Percentiles rank a stretch among this genome's conserved stretches.
Evolutionary conservation across 35 echinoderm and acorn worm genomes (phyloP).

Genomic region (Lytechinus variegatus): DNA sequence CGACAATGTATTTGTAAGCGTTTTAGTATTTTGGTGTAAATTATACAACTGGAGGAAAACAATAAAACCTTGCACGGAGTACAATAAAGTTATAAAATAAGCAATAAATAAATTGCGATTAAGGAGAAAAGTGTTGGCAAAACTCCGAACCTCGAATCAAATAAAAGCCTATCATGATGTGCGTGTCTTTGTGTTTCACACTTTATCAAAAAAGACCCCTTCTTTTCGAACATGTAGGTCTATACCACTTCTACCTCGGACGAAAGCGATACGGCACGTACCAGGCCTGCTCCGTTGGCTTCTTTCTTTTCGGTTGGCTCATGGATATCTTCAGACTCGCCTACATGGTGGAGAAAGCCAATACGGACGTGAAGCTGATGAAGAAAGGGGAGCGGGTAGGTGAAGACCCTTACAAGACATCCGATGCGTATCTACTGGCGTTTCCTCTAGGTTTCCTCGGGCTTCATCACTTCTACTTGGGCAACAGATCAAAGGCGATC

Average conservation of each 20-base stretch:
- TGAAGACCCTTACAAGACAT: conserved; percentile 3
- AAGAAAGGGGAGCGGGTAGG: not conserved
- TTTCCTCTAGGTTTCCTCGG: conserved; percentile 66
- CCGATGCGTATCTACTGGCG: conserved; percentile 67
- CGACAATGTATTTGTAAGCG: no score
- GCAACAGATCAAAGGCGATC: conserved; percentile 49
- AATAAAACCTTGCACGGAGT: no score
- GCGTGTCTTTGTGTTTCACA: no score
- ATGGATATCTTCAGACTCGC: conserved; percentile 8
- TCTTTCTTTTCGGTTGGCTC: conserved; percentile 33
- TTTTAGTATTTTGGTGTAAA: no score
- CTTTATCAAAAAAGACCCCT: not conserved
- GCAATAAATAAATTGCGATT: no score
- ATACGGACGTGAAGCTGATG: conserved; percentile 22
- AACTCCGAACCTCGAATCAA: no score
- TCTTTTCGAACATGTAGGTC: not conserved
- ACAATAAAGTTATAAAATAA: no score
- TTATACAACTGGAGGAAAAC: no score
- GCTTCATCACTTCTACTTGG: conserved; percentile 78
- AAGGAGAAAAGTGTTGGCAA: no score
- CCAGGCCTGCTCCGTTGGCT: not conserved
- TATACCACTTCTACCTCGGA: conserved; percentile 36
- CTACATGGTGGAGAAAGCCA: conserved; percentile 33
- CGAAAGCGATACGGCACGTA: not conserved
- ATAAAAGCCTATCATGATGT: no score